Evolutionary conservation across 1,140 invertebrate genomes (phyloP), one percentile per base, ranked within the genome.

Genomic region (Brachionus asplanchnoidis): DNA sequence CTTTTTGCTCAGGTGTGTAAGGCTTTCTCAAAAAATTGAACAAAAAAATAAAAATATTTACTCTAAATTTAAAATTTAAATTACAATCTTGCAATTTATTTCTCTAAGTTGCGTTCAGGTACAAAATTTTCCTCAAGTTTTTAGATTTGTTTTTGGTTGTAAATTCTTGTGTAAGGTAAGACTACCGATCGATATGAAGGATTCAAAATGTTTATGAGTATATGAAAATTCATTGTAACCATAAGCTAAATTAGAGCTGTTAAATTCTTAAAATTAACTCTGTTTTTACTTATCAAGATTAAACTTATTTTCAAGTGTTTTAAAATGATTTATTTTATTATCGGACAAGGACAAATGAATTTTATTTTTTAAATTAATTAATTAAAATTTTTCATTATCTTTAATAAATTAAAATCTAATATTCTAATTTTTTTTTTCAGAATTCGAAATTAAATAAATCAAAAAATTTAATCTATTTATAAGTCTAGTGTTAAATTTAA

Each of bases 61-160:
- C 32, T 68, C 32, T 32, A 68, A 68, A 68, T 68, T 68, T 32
- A 68, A 68, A 68, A 32, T 68, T 68, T 68, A 68, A 68, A 68
- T 68, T 68, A 68, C 26, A 68, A 68, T 68, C n/a, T 68, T 68
- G 6, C 5, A 68, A 68, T 68, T 68, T 68, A 32, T 68, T 68
- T 68, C 32, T 32, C 11, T 68, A 14, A 68, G 26, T 60, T 9
- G 53, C 17, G 53, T 26, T 60, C 53, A 32, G 66, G 66, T 68
- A 32, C 26, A 68, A 32, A 75, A 75, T 42, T 40, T 75, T 75
- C 70, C 32, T 68, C 66, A 68, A 68, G 26, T 32, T 32, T 68
- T 68, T 32, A 40, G 8, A 2, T 40, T 68, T 28, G 20, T 68
- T 36, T 68, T 68, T 68, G 11, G 28, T 68, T 68, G 11, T 68